Evolutionary conservation across 2,797 vertebrate species (phyloP).

Genomic region (Anomalospiza imberbis): DNA sequence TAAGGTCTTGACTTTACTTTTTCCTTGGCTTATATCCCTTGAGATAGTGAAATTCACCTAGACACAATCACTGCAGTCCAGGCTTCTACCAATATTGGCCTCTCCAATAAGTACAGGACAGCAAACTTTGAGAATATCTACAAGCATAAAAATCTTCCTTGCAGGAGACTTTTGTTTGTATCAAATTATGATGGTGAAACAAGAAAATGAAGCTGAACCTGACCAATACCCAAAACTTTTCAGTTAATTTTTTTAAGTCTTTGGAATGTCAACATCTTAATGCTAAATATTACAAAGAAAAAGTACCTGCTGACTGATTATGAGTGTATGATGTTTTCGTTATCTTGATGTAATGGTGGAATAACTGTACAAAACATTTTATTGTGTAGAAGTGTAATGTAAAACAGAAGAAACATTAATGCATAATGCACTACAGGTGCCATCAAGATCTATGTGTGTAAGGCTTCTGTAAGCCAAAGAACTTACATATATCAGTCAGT

Average conservation of each 20-base stretch:
- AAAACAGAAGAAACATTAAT: neutral
- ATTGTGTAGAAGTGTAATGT: neutral
- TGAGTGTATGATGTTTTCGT: neutral
- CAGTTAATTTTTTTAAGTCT: neutral
- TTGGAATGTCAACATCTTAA: neutral
- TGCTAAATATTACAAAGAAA: neutral
- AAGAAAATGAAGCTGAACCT: neutral
- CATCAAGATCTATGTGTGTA: neutral
- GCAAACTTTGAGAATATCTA: neutral
- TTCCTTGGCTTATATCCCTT: neutral
- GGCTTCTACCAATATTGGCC: neutral
- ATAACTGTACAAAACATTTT: neutral
- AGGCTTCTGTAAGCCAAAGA: neutral
- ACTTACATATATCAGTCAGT: neutral
- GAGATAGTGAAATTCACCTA: neutral
- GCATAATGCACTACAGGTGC: rapidly evolving
- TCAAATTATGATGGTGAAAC: neutral
- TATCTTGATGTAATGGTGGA: neutral
- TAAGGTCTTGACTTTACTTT: neutral
- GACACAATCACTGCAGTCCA: neutral
- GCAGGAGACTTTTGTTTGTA: neutral
- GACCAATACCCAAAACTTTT: neutral
- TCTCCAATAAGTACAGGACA: neutral
- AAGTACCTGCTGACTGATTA: neutral
- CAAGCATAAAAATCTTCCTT: neutral